These are phyloP conservation scores for Stenichneumon culpator DNA, from an alignment of 2,888 invertebrate genomes.

Conservation along the genomic window DNA sequence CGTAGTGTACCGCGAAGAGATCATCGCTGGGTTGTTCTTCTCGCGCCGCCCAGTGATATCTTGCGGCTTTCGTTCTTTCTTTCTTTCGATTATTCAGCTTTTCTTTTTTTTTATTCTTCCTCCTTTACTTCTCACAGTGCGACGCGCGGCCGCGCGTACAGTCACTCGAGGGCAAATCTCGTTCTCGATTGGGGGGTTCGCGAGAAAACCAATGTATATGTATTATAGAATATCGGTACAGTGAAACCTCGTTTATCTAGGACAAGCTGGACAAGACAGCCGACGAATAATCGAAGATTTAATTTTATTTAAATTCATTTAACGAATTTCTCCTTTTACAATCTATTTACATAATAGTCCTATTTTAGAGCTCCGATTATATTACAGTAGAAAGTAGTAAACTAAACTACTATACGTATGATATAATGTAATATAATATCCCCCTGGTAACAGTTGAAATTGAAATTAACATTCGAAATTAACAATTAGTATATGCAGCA, in stretches of 20 bases:
- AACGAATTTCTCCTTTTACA: too few species aligned
- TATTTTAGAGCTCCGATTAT: too few species aligned
- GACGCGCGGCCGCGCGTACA: conserved; percentile 46
- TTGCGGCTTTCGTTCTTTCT: conserved; percentile 65
- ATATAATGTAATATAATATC: too few species aligned
- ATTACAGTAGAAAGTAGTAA: too few species aligned
- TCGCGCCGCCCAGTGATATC: conserved; percentile 77
- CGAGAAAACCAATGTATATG: conserved; percentile 53
- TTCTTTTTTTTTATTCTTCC: conserved; percentile 35
- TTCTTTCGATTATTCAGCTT: conserved; percentile 24
- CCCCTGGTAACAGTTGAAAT: too few species aligned
- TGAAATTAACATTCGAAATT: too few species aligned
- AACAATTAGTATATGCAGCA: too few species aligned
- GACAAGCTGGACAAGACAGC: background rate
- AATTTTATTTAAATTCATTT: too few species aligned
- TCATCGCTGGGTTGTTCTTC: conserved; percentile 66
- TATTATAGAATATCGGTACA: background rate
- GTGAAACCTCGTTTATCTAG: background rate
- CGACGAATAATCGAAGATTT: background rate
- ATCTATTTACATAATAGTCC: too few species aligned
- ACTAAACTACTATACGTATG: too few species aligned
- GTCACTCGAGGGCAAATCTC: conserved; percentile 68
- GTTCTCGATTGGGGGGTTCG: conserved; percentile 62
- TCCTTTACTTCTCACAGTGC: conserved; percentile 58
- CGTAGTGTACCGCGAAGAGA: conserved; percentile 60